Conservation (phyloP, 2,797 vertebrate genomes). For the Tinamus major region DNA sequence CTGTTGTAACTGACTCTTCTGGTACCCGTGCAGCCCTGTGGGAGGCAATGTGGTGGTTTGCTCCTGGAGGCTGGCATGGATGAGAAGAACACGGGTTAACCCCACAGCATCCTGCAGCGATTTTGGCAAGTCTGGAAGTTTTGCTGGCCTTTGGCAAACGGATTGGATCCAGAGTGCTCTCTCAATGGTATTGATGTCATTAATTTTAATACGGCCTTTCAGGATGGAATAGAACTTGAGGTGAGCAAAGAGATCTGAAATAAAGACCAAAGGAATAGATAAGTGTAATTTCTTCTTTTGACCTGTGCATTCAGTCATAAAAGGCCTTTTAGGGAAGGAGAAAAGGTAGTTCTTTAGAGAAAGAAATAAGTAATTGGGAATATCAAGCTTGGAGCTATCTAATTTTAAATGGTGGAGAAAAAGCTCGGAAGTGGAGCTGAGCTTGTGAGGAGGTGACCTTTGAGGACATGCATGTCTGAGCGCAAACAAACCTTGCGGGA, state of each 20-base stretch:
- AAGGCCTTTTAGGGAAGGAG: neutral
- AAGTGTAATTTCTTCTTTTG: neutral
- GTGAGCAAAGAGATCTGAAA: neutral
- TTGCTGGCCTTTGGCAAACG: neutral
- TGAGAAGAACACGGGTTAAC: constrained; percentile 48
- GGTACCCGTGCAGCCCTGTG: neutral
- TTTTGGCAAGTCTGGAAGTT: neutral
- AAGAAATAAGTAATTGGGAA: neutral
- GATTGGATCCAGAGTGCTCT: constrained; percentile 18
- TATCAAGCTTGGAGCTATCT: neutral
- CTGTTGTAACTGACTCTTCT: neutral
- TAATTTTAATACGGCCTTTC: constrained; percentile 1
- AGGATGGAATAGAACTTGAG: neutral
- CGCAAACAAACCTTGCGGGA: neutral
- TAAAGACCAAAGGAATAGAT: neutral
- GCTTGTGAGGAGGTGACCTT: neutral
- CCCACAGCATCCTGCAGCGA: fast-evolving
- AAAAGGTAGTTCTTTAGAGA: neutral
- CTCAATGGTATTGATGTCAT: constrained; percentile 28
- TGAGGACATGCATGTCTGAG: neutral
- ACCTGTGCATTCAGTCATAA: fast-evolving
- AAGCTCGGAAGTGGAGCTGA: neutral
- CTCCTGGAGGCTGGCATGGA: constrained; percentile 10
- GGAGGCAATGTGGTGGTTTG: constrained; percentile 16
- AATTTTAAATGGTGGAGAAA: neutral